A percentile compares a stretch with the other conserved stretches of the same genome.
Conservation (phyloP, 2,113 vertebrate species). For the Scatophagus argus region DNA sequence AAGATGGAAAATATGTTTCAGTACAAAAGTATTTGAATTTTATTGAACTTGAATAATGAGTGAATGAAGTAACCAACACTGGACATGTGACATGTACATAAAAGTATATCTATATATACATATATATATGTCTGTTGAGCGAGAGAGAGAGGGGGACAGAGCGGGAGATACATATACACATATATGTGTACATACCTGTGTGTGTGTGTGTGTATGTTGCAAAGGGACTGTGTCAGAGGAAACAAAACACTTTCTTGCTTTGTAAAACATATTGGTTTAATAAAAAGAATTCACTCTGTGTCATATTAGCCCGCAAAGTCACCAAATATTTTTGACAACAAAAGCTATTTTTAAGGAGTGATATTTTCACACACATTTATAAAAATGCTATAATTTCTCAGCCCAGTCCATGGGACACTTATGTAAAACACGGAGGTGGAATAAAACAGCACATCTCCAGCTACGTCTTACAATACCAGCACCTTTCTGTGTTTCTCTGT, state of each 20-base stretch:
- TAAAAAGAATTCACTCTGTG: conserved; percentile 30
- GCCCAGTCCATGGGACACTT: conserved; percentile 37
- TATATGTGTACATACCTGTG: too few species aligned
- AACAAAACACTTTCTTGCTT: not conserved
- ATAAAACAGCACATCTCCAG: conserved; percentile 47
- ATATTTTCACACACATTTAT: conserved; percentile 26
- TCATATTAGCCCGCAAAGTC: not conserved
- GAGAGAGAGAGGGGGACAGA: too few species aligned
- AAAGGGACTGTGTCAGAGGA: not conserved
- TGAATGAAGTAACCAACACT: too few species aligned
- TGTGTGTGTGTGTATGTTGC: too few species aligned
- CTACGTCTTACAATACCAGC: conserved; percentile 61
- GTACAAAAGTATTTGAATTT: not conserved
- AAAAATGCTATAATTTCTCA: conserved; percentile 33
- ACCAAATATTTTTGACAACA: conserved; percentile 24
- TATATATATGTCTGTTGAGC: too few species aligned
- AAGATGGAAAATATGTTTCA: not conserved
- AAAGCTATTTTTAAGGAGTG: conserved; percentile 33
- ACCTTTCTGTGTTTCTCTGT: conserved; percentile 74
- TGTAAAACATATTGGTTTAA: conserved; percentile 19
- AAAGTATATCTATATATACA: too few species aligned
- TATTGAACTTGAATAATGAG: not conserved
- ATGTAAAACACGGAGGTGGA: conserved; percentile 54
- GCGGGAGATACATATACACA: too few species aligned
- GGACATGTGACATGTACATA: too few species aligned